Base-by-base conservation (phyloP, 2,113 vertebrate species). In the Ameiurus melas region DNA sequence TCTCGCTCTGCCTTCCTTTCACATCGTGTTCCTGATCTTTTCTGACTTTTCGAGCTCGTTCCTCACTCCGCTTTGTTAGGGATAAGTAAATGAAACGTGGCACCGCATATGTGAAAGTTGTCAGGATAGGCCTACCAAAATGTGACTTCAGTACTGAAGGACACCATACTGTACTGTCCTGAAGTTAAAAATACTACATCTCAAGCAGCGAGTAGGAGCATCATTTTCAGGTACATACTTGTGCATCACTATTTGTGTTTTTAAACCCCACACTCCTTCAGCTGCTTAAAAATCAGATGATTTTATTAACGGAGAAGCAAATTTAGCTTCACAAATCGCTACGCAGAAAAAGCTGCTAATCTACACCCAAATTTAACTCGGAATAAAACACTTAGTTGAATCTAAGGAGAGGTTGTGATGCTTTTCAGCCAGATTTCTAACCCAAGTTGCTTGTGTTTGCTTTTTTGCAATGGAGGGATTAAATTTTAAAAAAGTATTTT, bases 1-100 rank as follows among this genome's bases (percentile, higher is more conserved):
- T 90, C 77, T 58, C 55, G 51, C 68, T 30, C n/a, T 33, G 80
- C 55, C 25, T 86, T 5, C 17, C 36, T 62, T 33, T 64, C 62
- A 62, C 30, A 75, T 55, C 47, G 6, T 68, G 17, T 53, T 64
- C 25, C 17, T 9, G 27, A n/a, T 62, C 4, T 78, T 33, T 64
- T 60, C 57, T 62, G 64, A 53, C 27, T 39, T 39, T 73, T 1
- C 19, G 27, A 17, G 17, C n/a, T 16, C 7, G 17, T 80, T 55
- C 8, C 7, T 30, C 30, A 12, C 19, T 58, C 13, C 17, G 2
- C 30, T 33, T 33, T 20, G 14, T 80, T 55, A 1, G 25, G 14
- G 25, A 51, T 57, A 30, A 30, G 51, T 80, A 55, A n/a, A 7
- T 16, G 78, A 30, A 80, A 57, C 4, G 13, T 17, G 51, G 43